These are phyloP conservation scores for Helicorthomorpha holstii DNA, from an alignment of 1,140 invertebrate genomes.

Conservation along the genomic window DNA sequence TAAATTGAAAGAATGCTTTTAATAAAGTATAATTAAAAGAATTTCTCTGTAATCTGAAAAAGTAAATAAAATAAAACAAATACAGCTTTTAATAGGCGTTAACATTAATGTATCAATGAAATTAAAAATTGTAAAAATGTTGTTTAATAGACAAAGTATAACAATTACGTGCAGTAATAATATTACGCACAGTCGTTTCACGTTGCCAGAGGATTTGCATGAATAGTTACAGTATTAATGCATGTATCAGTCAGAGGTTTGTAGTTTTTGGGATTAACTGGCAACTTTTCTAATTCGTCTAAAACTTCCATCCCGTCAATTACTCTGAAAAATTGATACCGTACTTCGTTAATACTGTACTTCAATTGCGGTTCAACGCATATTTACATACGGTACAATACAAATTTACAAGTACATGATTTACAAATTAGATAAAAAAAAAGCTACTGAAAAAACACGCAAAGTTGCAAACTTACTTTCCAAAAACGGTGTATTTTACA, in stretches of 20 bases:
- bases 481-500: constrained; percentile 93
- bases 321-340: constrained; percentile 55
- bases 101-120: too few relatives aligned
- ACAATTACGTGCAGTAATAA: too few relatives aligned
- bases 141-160: too few relatives aligned
- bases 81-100: too few relatives aligned
- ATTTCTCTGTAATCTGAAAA: too few relatives aligned
- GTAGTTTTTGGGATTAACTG: constrained; percentile 85
- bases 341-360: background rate
- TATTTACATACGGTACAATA: background rate
- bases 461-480: constrained; percentile 62
- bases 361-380: background rate
- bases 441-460: constrained; percentile 7
- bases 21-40: too few relatives aligned
- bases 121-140: too few relatives aligned
- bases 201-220: constrained; percentile 81
- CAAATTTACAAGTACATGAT: constrained; percentile 2
- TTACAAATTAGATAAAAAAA: background rate
- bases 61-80: too few relatives aligned
- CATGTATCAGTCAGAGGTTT: constrained; percentile 64
- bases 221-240: constrained; percentile 79
- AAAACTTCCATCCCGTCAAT: constrained; percentile 94
- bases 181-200: too few relatives aligned
- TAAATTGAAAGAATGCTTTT: too few relatives aligned
- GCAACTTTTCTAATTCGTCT: constrained; percentile 88